Conservation (phyloP, 1,140 invertebrate genomes). For the Drosophila nasuta region DNA sequence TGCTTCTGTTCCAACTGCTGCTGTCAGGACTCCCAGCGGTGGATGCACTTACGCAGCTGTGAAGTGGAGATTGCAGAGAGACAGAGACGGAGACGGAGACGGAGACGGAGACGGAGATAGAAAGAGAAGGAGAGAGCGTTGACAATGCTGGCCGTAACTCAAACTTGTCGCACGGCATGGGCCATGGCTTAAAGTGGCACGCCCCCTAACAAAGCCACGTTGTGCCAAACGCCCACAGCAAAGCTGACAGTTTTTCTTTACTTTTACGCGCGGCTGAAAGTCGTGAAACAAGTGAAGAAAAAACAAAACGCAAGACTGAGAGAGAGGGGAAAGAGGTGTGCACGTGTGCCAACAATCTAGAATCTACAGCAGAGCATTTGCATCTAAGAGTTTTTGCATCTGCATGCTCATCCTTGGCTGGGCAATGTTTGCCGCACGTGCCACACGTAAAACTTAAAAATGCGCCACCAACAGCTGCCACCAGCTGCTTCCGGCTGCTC, state of each 20-base stretch:
- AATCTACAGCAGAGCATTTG: constrained; percentile 22
- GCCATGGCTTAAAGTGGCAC: constrained; percentile 43
- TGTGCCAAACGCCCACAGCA: constrained; percentile 22
- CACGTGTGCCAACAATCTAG: constrained; percentile 48
- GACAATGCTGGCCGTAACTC: constrained; percentile 48
- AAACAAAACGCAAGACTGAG: background rate
- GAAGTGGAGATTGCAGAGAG: constrained; percentile 33
- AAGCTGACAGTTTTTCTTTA: constrained; percentile 64
- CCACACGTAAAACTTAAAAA: constrained; percentile 73
- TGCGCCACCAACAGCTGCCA: constrained; percentile 64
- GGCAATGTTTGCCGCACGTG: constrained; percentile 63
- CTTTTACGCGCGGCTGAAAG: constrained; percentile 63
- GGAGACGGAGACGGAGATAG: background rate
- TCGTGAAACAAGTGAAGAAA: constrained; percentile 48
- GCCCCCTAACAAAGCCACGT: constrained; percentile 3
- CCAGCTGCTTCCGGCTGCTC: constrained; percentile 48
- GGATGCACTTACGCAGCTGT: constrained; percentile 55
- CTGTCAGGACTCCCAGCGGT: constrained; percentile 14
- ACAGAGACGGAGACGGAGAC: background rate
- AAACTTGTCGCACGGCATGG: constrained; percentile 28
- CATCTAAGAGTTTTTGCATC: constrained; percentile 46
- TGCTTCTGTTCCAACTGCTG: too few species aligned
- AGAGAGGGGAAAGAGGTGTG: background rate
- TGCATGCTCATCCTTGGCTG: constrained; percentile 32
- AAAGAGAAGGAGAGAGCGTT: constrained; percentile 18